Conservation (phyloP, 2,888 invertebrate species). For the Himalopsyche anomala region DNA sequence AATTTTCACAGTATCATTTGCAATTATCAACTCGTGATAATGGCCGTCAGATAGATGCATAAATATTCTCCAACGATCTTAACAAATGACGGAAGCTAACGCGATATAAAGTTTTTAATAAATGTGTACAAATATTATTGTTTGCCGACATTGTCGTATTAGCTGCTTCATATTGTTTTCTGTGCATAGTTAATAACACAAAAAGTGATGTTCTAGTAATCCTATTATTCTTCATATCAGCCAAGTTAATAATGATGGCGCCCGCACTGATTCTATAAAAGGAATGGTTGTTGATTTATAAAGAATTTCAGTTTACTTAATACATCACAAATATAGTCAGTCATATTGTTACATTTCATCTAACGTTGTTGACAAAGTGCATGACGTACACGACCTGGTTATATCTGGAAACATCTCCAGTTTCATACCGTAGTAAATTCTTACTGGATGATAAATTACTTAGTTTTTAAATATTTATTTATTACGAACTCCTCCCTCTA, state of each 20-base stretch:
- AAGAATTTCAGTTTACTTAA: background rate
- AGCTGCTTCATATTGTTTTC: background rate
- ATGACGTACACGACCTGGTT: too few species aligned
- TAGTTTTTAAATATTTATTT: too few species aligned
- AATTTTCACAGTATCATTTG: background rate
- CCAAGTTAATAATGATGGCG: background rate
- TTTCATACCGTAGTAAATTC: too few species aligned
- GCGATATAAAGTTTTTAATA: background rate
- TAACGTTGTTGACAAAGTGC: too few species aligned
- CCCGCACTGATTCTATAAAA: conserved; percentile 2
- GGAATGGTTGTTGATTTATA: background rate
- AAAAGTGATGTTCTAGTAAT: background rate
- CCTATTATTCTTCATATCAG: conserved; percentile 8
- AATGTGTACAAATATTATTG: background rate
- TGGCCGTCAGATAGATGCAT: background rate
- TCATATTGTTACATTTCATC: too few species aligned
- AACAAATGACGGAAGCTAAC: conserved; percentile 1
- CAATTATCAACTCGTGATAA: background rate
- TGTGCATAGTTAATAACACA: background rate
- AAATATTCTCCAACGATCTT: background rate
- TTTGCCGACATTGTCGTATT: background rate
- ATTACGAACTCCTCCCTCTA: too few species aligned
- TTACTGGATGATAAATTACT: too few species aligned
- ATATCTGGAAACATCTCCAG: too few species aligned
- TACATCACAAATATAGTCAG: too few species aligned